Percentiles rank a stretch among this genome's conserved stretches.
These are phyloP conservation scores for Himalopsyche japonica DNA, from an alignment of 2,888 invertebrate species.

Conservation along the genomic window DNA sequence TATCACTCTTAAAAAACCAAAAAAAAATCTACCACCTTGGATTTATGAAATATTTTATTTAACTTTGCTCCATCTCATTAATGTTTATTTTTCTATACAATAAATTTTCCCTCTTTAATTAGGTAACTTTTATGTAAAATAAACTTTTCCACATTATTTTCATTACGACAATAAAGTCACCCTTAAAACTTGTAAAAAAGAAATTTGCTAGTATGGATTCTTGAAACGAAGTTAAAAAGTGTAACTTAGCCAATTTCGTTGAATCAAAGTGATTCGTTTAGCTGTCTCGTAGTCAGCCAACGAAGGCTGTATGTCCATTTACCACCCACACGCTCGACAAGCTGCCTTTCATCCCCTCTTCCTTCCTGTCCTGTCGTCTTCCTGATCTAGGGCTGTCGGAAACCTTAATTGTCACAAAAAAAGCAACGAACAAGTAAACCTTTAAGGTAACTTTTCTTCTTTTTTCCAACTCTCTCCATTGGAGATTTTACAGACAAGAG, in stretches of 20 bases:
- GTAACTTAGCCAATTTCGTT: background rate
- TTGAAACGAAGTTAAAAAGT: background rate
- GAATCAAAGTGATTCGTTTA: background rate
- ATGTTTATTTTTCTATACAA: no score
- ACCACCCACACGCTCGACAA: background rate
- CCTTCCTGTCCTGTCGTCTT: background rate
- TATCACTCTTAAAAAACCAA: no score
- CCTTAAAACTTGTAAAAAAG: background rate
- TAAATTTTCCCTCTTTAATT: no score
- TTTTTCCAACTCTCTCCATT: background rate
- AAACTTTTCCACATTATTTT: no score
- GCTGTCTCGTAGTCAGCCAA: background rate
- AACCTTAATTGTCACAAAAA: background rate
- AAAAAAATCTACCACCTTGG: no score
- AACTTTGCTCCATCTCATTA: no score
- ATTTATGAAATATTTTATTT: no score
- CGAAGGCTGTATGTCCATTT: background rate
- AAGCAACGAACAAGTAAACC: background rate
- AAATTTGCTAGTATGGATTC: background rate
- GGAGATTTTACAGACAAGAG: no score
- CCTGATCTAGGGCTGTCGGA: background rate
- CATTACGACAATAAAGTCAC: background rate
- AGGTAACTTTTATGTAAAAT: no score
- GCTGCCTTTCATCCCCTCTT: background rate
- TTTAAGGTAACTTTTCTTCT: background rate